Base-by-base conservation (phyloP, 2,797 vertebrate species). In the Ptychadena robeensis region DNA sequence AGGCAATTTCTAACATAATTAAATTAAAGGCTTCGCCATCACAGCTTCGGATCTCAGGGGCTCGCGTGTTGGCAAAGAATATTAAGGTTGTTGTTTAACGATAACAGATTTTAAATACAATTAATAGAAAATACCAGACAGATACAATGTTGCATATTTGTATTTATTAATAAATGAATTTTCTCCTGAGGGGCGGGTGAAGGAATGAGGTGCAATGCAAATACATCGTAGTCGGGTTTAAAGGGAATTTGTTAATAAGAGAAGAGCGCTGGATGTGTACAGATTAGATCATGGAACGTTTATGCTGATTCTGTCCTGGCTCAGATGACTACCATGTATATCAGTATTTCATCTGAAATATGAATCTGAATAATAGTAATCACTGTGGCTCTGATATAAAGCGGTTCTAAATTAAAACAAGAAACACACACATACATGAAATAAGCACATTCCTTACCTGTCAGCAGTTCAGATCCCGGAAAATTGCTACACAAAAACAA, bases 81-180 rank as follows among this genome's bases (percentile, higher is more conserved):
- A 80, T 80, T 80, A 71, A 80, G 78, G 68, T 71, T 81, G 79
- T 81, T 81, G 48, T 80, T 80, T 80, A 72, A 80, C 32, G 68
- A 72, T 64, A 72, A 80, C 48, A 48, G 34, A 72, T 73, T 73
- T 63, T 81, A 73, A 73, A 81, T 72, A 73, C 68, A 81, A 81
- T 81, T 72, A 81, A 64, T 81, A 27, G n/a, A 9, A 30, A 14
- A 65, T 73, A 53, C 40, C 31, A 40, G 68, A 28, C n/a, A 44
- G 79, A 66, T 44, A 73, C 68, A 34, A 18, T 28, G 68, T 48
- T 35, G 79, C 12, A 35, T 25, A 73, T 73, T 27, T 15, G 37
- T n/a, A 31, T 11, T 30, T 28, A 48, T 32, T 73, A 65, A 73
- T 65, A 22, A 38, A 11, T 15, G 25, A 3, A 1, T 18, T 25